Conservation (phyloP, 2,888 invertebrate genomes). For the Polia nebulosa region DNA sequence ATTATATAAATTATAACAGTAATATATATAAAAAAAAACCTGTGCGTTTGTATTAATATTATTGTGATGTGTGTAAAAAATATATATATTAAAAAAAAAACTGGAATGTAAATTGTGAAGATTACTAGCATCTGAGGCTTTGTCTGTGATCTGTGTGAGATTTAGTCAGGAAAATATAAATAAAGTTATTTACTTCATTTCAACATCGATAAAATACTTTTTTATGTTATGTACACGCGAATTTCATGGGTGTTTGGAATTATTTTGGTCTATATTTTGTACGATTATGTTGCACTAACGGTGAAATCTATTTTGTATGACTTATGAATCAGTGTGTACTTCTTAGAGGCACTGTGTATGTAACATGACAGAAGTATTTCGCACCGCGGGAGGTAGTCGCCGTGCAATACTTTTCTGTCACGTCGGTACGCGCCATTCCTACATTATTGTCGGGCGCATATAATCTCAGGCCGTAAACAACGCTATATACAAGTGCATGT, state of each 20-base stretch:
- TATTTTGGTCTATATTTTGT: conserved; percentile 89
- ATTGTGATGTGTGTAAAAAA: conserved; percentile 64
- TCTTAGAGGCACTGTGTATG: conserved; percentile 78
- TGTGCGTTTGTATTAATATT: conserved; percentile 74
- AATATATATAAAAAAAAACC: conserved; percentile 75
- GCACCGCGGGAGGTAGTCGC: conserved; percentile 39
- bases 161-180: conserved; percentile 71
- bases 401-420: conserved; percentile 39
- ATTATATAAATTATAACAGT: conserved; percentile 73
- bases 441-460: conserved; percentile 82
- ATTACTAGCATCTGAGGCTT: conserved; percentile 88
- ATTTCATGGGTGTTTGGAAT: conserved; percentile 82
- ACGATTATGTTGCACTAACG: conserved; percentile 87
- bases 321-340: conserved; percentile 69
- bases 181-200: conserved; percentile 68
- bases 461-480: conserved; percentile 77
- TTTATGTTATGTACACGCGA: conserved; percentile 78
- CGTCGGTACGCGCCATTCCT: conserved; percentile 55
- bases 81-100: conserved; percentile 48
- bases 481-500: conserved; percentile 76
- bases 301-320: conserved; percentile 75
- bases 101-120: conserved; percentile 85
- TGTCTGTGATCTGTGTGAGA: conserved; percentile 77
- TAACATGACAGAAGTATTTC: conserved; percentile 35
- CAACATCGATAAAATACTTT: conserved; percentile 84